These are phyloP conservation scores for Charina bottae DNA, from an alignment of 2,113 vertebrate species.

Conservation along the genomic window DNA sequence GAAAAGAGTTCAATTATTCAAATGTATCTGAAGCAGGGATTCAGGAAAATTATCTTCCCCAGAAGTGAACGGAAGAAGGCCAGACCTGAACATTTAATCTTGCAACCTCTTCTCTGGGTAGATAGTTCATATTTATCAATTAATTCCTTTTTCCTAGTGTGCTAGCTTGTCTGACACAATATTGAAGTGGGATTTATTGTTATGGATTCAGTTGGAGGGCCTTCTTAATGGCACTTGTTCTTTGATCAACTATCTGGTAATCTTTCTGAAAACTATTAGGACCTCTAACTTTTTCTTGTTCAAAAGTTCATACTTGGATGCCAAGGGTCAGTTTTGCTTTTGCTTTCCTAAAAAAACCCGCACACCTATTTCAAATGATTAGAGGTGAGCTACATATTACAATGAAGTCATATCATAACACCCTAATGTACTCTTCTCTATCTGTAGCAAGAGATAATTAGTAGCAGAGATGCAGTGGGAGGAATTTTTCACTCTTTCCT, in stretches of 20 bases:
- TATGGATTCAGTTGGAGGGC: background rate
- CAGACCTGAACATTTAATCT: background rate
- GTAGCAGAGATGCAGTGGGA: background rate
- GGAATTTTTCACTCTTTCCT: background rate
- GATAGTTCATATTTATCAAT: background rate
- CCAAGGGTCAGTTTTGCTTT: background rate
- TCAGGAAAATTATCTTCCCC: background rate
- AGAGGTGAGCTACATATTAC: background rate
- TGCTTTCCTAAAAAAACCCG: background rate
- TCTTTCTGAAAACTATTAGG: background rate
- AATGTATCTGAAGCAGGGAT: background rate
- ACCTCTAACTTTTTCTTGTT: background rate
- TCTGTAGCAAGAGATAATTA: background rate
- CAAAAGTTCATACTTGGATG: background rate
- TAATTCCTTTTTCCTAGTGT: background rate
- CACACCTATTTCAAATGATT: background rate
- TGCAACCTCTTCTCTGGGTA: background rate
- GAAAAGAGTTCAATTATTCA: background rate
- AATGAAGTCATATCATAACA: background rate
- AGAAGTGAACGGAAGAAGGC: background rate
- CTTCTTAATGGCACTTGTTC: background rate
- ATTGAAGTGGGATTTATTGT: background rate
- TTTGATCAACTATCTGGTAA: background rate
- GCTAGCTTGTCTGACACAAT: background rate
- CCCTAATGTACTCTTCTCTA: background rate